Evolutionary conservation across 2,888 invertebrate genomes (phyloP), one percentile per base, ranked within the genome.

Genomic region (Drosophila mettleri): DNA sequence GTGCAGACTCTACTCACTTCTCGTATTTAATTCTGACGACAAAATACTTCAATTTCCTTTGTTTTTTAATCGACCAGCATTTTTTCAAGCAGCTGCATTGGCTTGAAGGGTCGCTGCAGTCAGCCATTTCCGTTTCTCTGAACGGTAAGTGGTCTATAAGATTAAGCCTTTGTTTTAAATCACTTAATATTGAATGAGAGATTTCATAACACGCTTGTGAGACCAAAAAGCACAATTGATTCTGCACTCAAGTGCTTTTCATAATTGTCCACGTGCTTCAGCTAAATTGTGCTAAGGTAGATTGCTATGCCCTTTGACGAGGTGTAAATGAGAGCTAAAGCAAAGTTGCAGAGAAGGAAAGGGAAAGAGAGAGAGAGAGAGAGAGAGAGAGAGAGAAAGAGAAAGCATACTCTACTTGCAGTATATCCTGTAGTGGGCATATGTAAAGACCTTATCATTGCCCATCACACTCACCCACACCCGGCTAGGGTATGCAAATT

Each of bases 211-310:
- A 7, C 29, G 9, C 0, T 45, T 20, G 29, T 33, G 2, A 33
- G 33, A 48, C 29, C 46, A 14, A 52, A 65, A 59, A 33, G 29
- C 16, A 14, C 31, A 41, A 41, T 51, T 10, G 16, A 51, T 46
- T 34, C 33, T 24, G 10, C 27, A 10, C n/a, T 38, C 27, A 24
- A 64, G 29, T 41, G 39, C 14, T 39, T 24, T 20, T 33, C 39
- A 45, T 31, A 36, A 59, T 60, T 43, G 27, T 16, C 39, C 66
- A 52, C 59, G 59, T 55, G 52, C 14, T 34, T 36, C 14, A 53
- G 9, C 8, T 10, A 7, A 46, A 18, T 36, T 20, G 10, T 22
- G 6, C 18, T 3, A 29, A 12, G 18, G 16, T 27, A 45, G 27
- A 22, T 22, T 9, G 12, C n/a, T 3, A 24, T 34, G 24, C 29